Evolutionary conservation across 2,797 vertebrate species (phyloP).

Genomic region (Bradypus variegatus): DNA sequence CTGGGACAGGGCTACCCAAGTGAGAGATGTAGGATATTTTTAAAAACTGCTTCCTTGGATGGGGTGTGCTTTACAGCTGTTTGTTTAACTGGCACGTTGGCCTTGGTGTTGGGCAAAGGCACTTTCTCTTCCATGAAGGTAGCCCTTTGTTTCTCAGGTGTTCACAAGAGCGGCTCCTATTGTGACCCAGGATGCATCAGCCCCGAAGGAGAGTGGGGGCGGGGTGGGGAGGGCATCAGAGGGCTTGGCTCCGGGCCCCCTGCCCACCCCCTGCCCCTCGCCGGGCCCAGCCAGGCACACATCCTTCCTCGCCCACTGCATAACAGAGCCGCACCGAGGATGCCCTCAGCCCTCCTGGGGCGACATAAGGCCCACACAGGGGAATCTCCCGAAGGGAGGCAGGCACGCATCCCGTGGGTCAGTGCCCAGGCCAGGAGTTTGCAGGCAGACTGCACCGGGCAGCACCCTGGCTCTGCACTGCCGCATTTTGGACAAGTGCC

Average conservation of each 20-base stretch:
- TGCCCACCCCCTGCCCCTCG: background rate
- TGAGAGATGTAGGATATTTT: background rate
- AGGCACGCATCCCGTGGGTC: background rate
- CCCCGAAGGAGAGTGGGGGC: background rate
- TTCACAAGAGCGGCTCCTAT: background rate
- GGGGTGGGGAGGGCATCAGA: background rate
- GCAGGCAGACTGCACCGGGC: background rate
- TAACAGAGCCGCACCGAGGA: background rate
- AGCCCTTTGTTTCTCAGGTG: constrained; percentile 19
- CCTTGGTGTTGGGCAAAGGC: background rate
- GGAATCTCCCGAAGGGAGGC: background rate
- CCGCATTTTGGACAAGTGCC: background rate
- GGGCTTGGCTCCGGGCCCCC: background rate
- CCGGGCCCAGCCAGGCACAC: background rate
- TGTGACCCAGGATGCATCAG: background rate
- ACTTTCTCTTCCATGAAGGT: constrained; percentile 11
- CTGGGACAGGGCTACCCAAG: background rate
- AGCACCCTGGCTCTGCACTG: background rate
- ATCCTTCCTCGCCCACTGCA: background rate
- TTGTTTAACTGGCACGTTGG: background rate
- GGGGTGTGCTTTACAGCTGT: background rate
- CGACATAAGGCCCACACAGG: background rate
- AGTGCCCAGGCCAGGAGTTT: too few relatives aligned
- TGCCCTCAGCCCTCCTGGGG: background rate
- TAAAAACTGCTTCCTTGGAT: background rate